phyloP scores from a whole-genome alignment of 2,113 vertebrate species.

The Laticauda colubrina region DNA sequence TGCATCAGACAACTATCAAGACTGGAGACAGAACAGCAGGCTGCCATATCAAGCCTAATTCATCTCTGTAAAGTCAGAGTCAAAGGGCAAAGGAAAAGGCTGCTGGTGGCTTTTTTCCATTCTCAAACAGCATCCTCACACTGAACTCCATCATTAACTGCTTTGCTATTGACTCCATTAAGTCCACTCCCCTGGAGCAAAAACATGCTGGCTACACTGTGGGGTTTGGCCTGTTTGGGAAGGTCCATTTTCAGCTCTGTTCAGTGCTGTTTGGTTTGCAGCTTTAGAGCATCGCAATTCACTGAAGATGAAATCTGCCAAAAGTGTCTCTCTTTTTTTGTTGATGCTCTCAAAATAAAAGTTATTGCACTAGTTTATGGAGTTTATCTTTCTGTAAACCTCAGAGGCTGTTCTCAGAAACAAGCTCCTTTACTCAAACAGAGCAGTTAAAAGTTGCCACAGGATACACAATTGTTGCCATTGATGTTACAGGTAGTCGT shows the following conservation, averaged over 20 bases:
- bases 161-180: constrained; percentile 28
- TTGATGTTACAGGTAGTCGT: not conserved
- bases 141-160: constrained; percentile 27
- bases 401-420: constrained; percentile 41
- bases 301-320: not conserved
- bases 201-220: not conserved
- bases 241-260: not conserved
- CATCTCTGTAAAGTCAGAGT: constrained; percentile 25
- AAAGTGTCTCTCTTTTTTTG: constrained; percentile 14
- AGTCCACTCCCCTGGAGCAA: not conserved
- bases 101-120: constrained; percentile 22
- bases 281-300: not conserved
- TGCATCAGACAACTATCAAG: constrained; percentile 17
- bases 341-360: constrained; percentile 31
- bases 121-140: not conserved
- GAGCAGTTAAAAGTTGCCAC: not conserved
- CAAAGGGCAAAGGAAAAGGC: constrained; percentile 26
- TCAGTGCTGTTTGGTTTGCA: not conserved
- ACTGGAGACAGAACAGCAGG: constrained; percentile 19
- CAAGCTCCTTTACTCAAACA: constrained; percentile 7
- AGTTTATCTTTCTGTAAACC: constrained; percentile 30
- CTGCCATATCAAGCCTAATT: constrained; percentile 31
- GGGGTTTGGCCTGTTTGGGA: constrained; percentile 2
- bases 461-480: constrained; percentile 11
- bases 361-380: constrained; percentile 34